These are phyloP conservation scores for Mesitornis unicolor DNA, from an alignment of 2,113 vertebrate species.

Conservation along the genomic window DNA sequence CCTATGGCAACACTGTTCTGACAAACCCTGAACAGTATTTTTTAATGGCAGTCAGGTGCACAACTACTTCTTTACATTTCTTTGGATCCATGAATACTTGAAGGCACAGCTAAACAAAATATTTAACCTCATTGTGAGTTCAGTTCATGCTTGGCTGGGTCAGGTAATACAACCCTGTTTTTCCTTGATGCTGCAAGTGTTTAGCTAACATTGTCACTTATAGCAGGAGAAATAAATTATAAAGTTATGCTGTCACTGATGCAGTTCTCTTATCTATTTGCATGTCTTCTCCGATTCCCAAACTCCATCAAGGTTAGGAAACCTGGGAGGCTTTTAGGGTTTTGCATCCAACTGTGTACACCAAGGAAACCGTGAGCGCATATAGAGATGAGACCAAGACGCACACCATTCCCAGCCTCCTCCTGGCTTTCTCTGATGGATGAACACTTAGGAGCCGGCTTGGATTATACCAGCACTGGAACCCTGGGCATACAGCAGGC, in stretches of 20 bases:
- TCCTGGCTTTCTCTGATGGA: background rate
- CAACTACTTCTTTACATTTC: background rate
- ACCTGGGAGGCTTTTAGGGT: background rate
- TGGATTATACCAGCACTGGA: background rate
- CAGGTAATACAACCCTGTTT: background rate
- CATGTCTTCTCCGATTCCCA: background rate
- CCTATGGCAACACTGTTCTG: background rate
- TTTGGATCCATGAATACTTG: background rate
- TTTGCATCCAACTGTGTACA: background rate
- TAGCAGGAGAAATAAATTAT: background rate
- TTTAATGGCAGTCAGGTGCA: background rate
- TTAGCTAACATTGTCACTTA: background rate
- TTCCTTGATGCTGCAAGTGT: background rate
- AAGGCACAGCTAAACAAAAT: background rate
- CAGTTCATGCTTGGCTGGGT: rapidly evolving
- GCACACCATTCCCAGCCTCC: background rate
- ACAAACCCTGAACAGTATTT: background rate
- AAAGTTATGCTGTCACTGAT: background rate
- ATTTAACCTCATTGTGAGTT: background rate
- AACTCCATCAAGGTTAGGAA: background rate
- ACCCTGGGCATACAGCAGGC: background rate
- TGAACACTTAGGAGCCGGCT: background rate
- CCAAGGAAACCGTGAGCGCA: background rate
- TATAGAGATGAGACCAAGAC: background rate
- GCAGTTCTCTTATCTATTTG: background rate